Evolutionary conservation across 2,797 vertebrate genomes (phyloP).

Genomic region (Coluber constrictor): DNA sequence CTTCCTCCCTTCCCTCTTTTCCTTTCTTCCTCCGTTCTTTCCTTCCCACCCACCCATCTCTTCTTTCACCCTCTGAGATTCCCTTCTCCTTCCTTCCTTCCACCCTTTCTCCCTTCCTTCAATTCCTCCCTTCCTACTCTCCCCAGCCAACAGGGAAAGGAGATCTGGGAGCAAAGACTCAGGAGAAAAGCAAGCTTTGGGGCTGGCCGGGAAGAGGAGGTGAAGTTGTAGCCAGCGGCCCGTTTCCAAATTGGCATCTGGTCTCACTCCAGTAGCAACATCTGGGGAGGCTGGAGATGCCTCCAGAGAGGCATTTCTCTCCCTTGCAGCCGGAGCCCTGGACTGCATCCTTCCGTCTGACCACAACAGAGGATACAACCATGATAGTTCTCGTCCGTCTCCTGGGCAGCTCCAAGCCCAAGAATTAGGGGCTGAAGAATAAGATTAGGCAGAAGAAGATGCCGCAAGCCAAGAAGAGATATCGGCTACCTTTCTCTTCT

Average conservation of each 20-base stretch:
- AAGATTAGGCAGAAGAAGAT: constrained; percentile 1
- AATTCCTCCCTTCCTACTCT: background rate
- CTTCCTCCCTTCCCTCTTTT: too few species aligned
- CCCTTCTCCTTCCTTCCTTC: background rate
- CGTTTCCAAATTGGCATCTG: background rate
- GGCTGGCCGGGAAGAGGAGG: background rate
- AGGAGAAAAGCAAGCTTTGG: background rate
- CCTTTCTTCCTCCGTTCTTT: background rate
- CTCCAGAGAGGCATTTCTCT: too few species aligned
- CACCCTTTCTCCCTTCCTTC: background rate
- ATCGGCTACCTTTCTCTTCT: background rate
- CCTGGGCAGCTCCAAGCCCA: background rate
- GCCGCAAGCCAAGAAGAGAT: background rate
- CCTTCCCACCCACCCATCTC: background rate
- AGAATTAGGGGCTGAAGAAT: background rate
- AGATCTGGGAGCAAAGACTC: background rate
- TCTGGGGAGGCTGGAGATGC: background rate
- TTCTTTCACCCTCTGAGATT: background rate
- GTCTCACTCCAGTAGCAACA: background rate
- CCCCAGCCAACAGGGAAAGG: background rate
- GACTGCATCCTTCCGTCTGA: background rate
- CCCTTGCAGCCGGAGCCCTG: background rate
- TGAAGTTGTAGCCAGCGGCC: background rate
- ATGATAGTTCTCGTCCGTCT: background rate
- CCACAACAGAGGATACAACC: background rate